Evolutionary conservation across 2,888 invertebrate genomes (phyloP), one percentile per base, ranked within the genome.

Genomic region (Melolontha melolontha): DNA sequence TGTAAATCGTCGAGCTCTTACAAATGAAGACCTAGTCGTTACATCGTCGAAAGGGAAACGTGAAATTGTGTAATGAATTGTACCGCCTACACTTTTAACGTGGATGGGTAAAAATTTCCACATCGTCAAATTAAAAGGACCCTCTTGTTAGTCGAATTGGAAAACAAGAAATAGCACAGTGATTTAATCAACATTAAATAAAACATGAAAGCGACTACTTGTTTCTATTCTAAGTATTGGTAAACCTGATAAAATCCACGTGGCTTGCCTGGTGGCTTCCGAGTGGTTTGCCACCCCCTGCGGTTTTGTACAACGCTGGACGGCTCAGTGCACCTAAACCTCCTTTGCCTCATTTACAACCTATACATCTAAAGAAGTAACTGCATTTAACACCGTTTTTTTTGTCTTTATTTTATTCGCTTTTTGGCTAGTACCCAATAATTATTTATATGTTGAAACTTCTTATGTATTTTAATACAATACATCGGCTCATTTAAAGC

Each of bases 141-240:
- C 59, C 57, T 22, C 59, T 10, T 27, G 14, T 52, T 70, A 68
- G 64, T 66, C 67, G 64, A 68, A 66, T 70, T 57, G 67, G 65
- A 72, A 67, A 71, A 70, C 68, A 65, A 52, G 69, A 62, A 73
- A 66, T 73, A 76, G 69, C 70, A 71, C 69, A 72, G 70, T 72
- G 72, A 75, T 74, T 75, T 75, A 76, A 75, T 76, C 75, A 75
- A 72, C 72, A 71, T 71, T 74, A 73, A 71, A 75, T 76, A 75
- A 74, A 76, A 75, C 75, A 76, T 73, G 73, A 72, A 75, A 74
- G 73, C 75, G 72, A 70, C 70, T 71, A 73, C 65, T 67, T 68
- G 70, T 68, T 70, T 69, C 70, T 69, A 65, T 67, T 64, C 64
- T 63, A 67, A 69, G 71, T 73, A 73, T 75, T 62, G 73, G 71